These are phyloP conservation scores for Bombus confusus DNA, from an alignment of 1,140 invertebrate genomes.

Conservation along the genomic window DNA sequence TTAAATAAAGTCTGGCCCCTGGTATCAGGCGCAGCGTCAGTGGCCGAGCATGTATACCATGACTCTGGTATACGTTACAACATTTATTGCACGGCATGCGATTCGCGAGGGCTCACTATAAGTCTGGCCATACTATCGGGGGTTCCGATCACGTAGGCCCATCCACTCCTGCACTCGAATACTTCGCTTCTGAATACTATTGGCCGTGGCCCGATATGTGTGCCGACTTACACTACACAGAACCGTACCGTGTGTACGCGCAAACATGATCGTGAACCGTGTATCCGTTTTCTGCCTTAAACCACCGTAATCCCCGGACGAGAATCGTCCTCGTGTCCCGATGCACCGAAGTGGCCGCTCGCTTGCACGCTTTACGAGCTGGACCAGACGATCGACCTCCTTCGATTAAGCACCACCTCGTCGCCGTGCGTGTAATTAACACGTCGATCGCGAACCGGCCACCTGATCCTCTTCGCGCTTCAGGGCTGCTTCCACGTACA, in stretches of 20 bases:
- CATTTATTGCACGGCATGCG: constrained; percentile 62
- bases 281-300: constrained; percentile 36
- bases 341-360: not conserved
- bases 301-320: constrained; percentile 19
- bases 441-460: constrained; percentile 51
- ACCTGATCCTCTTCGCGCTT: constrained; percentile 14
- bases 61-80: constrained; percentile 29
- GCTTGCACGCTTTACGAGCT: constrained; percentile 43
- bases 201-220: constrained; percentile 38
- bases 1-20: constrained; percentile 64
- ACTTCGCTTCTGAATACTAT: constrained; percentile 64
- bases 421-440: constrained; percentile 59
- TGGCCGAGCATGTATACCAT: constrained; percentile 22
- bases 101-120: constrained; percentile 60
- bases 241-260: not conserved
- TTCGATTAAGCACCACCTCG: constrained; percentile 59
- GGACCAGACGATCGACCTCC: constrained; percentile 59
- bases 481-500: not conserved
- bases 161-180: constrained; percentile 58
- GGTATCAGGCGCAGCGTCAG: constrained; percentile 55
- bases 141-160: constrained; percentile 64
- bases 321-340: constrained; percentile 25
- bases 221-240: constrained; percentile 27
- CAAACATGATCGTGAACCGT: constrained; percentile 2
- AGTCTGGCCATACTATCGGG: constrained; percentile 62